These are phyloP conservation scores for Crambe crambe DNA, from an alignment of 37 sponge, comb jelly and placozoan species.

Conservation along the genomic window DNA sequence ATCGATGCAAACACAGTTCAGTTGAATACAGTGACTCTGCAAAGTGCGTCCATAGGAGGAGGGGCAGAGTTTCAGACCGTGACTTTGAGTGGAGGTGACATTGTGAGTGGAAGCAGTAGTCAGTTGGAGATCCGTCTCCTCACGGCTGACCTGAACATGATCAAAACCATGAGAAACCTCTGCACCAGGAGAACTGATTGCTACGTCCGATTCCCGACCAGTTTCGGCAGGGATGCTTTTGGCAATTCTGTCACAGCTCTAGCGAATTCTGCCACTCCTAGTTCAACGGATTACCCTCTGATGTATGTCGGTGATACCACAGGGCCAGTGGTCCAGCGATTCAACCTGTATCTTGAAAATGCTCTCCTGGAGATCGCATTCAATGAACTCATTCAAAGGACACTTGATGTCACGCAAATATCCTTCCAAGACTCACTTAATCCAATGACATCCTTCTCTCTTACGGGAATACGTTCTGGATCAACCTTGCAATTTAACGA, in stretches of 20 bases:
- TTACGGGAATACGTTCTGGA: constrained; percentile 51
- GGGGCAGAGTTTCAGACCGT: constrained; percentile 54
- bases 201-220: constrained; percentile 65
- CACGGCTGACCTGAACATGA: constrained; percentile 65
- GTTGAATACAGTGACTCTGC: constrained; percentile 58
- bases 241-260: constrained; percentile 70
- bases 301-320: constrained; percentile 63
- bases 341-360: constrained; percentile 75
- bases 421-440: constrained; percentile 58
- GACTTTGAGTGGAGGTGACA: constrained; percentile 60
- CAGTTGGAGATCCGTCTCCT: constrained; percentile 55
- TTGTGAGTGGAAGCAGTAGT: constrained; percentile 66
- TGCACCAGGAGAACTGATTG: constrained; percentile 67
- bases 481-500: constrained; percentile 22
- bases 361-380: constrained; percentile 62
- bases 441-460: constrained; percentile 50
- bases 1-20: constrained; percentile 58
- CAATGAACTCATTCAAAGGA: constrained; percentile 57
- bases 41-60: constrained; percentile 53
- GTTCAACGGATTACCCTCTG: constrained; percentile 58
- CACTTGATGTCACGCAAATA: constrained; percentile 42
- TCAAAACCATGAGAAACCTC: constrained; percentile 64
- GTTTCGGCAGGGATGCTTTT: constrained; percentile 69
- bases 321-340: constrained; percentile 70
- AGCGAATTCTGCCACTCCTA: constrained; percentile 38